Percentiles rank a stretch among this genome's conserved stretches.
phyloP scores from a whole-genome alignment of 2,113 vertebrate species.

The Orthonyx spaldingii region DNA sequence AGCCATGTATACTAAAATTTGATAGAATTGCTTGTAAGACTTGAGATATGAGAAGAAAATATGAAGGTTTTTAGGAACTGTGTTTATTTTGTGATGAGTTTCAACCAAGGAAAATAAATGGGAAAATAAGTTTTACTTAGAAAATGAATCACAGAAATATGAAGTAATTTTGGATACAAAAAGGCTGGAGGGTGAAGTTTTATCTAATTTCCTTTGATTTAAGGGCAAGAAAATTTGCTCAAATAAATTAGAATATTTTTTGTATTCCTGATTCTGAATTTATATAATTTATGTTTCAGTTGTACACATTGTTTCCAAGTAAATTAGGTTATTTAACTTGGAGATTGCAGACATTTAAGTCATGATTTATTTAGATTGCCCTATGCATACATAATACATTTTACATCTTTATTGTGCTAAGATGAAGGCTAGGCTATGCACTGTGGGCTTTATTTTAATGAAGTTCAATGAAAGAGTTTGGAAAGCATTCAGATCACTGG shows the following conservation, averaged over 20 bases:
- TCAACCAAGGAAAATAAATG: background rate
- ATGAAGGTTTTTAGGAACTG: background rate
- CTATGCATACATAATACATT: conserved; percentile 3
- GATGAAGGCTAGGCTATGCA: background rate
- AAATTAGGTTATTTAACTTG: conserved; percentile 40
- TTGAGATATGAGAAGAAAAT: background rate
- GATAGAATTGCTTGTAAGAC: background rate
- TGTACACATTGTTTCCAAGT: conserved; percentile 23
- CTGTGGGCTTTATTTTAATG: background rate
- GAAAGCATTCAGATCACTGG: conserved; percentile 1
- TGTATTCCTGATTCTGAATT: background rate
- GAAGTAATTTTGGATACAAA: background rate
- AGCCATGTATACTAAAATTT: background rate
- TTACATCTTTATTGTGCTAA: conserved; percentile 35
- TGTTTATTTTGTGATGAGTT: background rate
- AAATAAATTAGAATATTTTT: conserved; percentile 5
- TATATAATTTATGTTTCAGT: conserved; percentile 10
- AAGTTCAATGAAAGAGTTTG: background rate
- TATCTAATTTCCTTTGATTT: conserved; percentile 8
- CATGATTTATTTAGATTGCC: conserved; percentile 39
- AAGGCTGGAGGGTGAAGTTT: background rate
- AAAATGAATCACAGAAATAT: background rate
- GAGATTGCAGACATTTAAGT: conserved; percentile 8
- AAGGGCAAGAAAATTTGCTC: background rate
- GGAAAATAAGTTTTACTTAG: background rate